Evolutionary conservation across 2,888 invertebrate genomes (phyloP), one percentile per base, ranked within the genome.

Genomic region (Heliconius sara): DNA sequence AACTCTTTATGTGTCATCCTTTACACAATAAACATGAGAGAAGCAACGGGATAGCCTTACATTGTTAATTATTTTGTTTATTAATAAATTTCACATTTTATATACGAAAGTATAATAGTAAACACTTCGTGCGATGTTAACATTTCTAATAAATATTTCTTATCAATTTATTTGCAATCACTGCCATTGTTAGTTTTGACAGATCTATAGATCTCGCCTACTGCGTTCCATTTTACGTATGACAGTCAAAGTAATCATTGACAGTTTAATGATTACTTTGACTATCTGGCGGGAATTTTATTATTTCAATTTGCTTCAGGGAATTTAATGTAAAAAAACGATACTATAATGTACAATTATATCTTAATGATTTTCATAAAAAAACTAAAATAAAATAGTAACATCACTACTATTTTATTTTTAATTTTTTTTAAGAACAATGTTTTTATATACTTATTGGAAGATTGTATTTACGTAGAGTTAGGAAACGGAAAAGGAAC

Each of bases 41-140:
- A 89, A 89, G 90, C 88, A 88, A 87, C 87, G 83, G 79, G 79
- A 65, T 68, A 82, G 86, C 90, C 94, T 91, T 86, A 94, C 94
- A 94, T 94, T 86, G 84, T 91, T 85, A 84, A 83, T 81, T 80
- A 78, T 83, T 84, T 85, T 82, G 79, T 86, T 85, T 84, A 90
- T 86, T 87, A 81, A 84, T 84, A 85, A 83, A 87, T 88, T 88
- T 92, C 86, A 93, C 92, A 93, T 93, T 85, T 88, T 93, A 85
- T 84, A 87, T 81, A 84, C 83, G 83, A 86, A 83, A 81, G 84
- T 83, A 83, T 86, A 80, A 78, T 83, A 81, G 83, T 82, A 85
- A 84, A 83, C 83, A 84, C 85, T 80, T 85, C 76, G 78, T 81
- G 83, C 84, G 85, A 84, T 84, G 84, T 81, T 87, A 84, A 86